Percentiles rank a stretch among this genome's conserved stretches.
Evolutionary conservation across 2,888 invertebrate genomes (phyloP).

Genomic region (Drosophila paranaensis): DNA sequence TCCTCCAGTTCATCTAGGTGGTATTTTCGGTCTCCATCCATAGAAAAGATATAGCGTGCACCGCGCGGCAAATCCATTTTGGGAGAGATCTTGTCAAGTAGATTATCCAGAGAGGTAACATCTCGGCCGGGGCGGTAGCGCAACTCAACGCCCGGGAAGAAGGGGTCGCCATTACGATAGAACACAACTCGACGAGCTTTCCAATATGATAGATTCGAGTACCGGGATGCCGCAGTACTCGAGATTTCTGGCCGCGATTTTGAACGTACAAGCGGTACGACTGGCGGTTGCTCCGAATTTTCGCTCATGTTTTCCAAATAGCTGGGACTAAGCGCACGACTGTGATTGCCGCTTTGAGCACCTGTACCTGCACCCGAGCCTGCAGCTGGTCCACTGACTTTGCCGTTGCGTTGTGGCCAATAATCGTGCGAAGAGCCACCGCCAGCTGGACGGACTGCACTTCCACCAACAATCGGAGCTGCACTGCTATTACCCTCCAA

Average conservation of each 20-base stretch:
- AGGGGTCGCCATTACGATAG: conserved; percentile 97
- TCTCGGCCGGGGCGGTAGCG: conserved; percentile 95
- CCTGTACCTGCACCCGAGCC: conserved; percentile 37
- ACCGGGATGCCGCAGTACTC: conserved; percentile 86
- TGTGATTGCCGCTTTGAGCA: conserved; percentile 68
- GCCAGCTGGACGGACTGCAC: conserved; percentile 23
- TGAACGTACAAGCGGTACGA: conserved; percentile 83
- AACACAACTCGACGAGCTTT: conserved; percentile 94
- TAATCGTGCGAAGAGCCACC: conserved; percentile 56
- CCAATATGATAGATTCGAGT: conserved; percentile 94
- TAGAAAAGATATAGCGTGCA: conserved; percentile 95
- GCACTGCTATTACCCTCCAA: conserved; percentile 46
- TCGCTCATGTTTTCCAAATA: conserved; percentile 87
- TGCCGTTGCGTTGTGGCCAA: conserved; percentile 81
- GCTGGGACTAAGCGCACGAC: conserved; percentile 71
- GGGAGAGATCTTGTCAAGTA: conserved; percentile 94
- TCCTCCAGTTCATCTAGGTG: conserved; percentile 94
- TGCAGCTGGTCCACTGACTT: conserved; percentile 31
- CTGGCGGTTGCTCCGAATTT: conserved; percentile 86
- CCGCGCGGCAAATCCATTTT: conserved; percentile 95
- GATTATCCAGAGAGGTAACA: conserved; percentile 92
- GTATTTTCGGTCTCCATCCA: conserved; percentile 95
- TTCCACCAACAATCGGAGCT: conserved; percentile 39
- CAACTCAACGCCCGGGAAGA: conserved; percentile 95
- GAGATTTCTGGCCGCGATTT: conserved; percentile 84